Conservation (phyloP, 2,113 vertebrate species). For the Pandion haliaetus region DNA sequence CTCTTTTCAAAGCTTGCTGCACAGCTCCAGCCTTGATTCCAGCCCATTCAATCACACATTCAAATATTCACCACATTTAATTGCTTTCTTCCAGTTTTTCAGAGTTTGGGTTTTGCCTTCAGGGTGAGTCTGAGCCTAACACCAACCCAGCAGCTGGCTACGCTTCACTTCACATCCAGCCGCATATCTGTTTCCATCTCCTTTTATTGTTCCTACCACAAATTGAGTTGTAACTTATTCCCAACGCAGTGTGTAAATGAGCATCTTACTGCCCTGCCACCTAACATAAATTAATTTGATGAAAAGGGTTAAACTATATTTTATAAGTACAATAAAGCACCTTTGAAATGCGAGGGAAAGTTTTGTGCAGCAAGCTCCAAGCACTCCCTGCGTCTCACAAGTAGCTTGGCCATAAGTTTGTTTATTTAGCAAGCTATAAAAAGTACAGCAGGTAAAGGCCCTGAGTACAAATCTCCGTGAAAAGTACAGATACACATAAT, state of each 20-base stretch:
- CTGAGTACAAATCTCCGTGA: background rate
- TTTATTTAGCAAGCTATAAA: background rate
- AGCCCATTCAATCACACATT: background rate
- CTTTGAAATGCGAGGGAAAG: background rate
- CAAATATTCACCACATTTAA: background rate
- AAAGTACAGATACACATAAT: background rate
- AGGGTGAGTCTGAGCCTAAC: background rate
- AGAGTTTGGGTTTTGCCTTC: background rate
- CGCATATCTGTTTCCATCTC: background rate
- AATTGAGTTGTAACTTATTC: background rate
- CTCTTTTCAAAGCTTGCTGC: background rate
- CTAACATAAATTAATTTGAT: fast-evolving
- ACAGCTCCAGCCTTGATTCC: background rate
- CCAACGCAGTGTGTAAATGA: fast-evolving
- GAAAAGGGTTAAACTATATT: background rate
- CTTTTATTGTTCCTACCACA: background rate
- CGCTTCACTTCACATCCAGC: background rate
- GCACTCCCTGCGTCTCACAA: fast-evolving
- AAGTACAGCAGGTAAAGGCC: background rate
- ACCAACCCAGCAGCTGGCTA: background rate
- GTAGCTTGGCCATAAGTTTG: background rate
- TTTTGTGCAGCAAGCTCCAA: background rate
- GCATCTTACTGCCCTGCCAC: background rate
- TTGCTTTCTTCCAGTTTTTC: background rate
- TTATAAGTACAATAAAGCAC: background rate